Base-by-base conservation (phyloP, 2,888 invertebrate species). In the Helleia helle region DNA sequence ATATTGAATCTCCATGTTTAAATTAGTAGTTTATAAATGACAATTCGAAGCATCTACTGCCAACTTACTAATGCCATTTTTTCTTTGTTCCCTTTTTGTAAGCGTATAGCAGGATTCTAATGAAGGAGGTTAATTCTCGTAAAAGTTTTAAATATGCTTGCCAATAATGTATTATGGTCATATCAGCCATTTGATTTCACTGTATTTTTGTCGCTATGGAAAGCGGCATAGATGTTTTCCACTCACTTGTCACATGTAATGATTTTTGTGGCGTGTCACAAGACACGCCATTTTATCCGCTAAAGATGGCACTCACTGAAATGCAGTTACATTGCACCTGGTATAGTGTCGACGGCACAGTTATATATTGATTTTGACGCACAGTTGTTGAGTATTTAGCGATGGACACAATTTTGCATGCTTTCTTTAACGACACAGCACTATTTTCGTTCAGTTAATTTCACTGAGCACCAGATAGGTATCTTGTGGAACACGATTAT, bases 241-340 rank as follows among this genome's bases (percentile, higher is more conserved):
- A 89, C 88, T 88, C 89, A 89, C 89, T 54, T 87, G 87, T 88
- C 89, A 89, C 89, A 89, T 89, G 89, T 89, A 89, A 88, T 89
- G 88, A 88, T 89, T 88, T n/a, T 70, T 50, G 72, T 69, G 68
- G 61, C 65, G 72, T 61, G 65, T 65, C 58, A 46, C 50, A 53
- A 51, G 65, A 55, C 56, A 55, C 71, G 69, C 61, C 61, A 59
- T 51, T 48, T 57, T 48, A 54, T 58, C 54, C 68, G 68, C 62
- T 70, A 74, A 71, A 56, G 83, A 85, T 85, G 81, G 76, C 86
- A 86, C 84, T 86, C 86, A 86, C 86, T 86, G 86, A 85, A 83
- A 80, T 86, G 86, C 86, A 84, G n/a, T n/a, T n/a, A n/a, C 69
- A 65, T 65, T 79, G 86, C 86, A 86, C 86, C 73, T 73, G 76